phyloP scores from a whole-genome alignment of 2,888 invertebrate species.

The Pristionchus fissidentatus region DNA sequence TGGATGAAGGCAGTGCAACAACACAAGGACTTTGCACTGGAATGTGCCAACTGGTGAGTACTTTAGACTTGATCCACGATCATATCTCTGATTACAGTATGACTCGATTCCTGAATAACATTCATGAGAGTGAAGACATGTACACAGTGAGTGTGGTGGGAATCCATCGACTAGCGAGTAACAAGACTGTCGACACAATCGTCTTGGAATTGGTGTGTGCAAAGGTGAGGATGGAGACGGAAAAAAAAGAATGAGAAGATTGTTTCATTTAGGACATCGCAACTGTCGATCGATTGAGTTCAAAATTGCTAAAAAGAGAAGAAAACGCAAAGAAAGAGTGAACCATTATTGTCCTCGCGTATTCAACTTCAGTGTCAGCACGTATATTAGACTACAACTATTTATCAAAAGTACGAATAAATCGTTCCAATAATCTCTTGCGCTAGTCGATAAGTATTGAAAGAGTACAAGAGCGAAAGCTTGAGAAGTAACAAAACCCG shows the following conservation, averaged over 20 bases:
- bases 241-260: background rate
- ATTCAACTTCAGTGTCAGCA: background rate
- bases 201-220: slow-evolving; percentile 43
- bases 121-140: slow-evolving; percentile 59
- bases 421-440: too few species aligned
- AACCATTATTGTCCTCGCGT: background rate
- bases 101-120: slow-evolving; percentile 66
- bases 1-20: slow-evolving; percentile 55
- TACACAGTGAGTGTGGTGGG: slow-evolving; percentile 57
- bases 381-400: background rate
- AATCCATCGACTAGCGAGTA: background rate
- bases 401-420: background rate
- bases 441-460: background rate
- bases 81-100: slow-evolving; percentile 56
- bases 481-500: slow-evolving; percentile 25
- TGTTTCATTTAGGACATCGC: background rate
- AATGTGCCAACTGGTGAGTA: slow-evolving; percentile 61
- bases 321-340: slow-evolving; percentile 11
- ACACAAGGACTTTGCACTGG: slow-evolving; percentile 59
- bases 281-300: slow-evolving; percentile 2
- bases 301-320: slow-evolving; percentile 14
- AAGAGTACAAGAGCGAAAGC: background rate
- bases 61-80: background rate
- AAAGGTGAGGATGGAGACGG: slow-evolving; percentile 23
- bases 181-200: slow-evolving; percentile 34